Base-by-base conservation (phyloP, 2,797 vertebrate species). In the Coranthus polyacanthus region DNA sequence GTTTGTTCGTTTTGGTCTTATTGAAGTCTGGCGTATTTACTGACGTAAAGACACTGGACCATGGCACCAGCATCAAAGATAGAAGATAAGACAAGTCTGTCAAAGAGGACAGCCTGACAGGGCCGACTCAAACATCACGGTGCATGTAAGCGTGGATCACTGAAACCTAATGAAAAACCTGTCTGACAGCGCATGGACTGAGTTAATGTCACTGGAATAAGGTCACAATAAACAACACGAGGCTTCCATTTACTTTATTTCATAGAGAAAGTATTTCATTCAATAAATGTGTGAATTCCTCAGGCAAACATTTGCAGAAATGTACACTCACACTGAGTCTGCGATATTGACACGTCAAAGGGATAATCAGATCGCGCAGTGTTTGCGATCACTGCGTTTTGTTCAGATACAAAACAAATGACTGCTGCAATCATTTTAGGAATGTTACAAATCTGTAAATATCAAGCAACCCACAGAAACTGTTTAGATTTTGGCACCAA, bases 181-280 rank as follows among this genome's bases (percentile, higher is more conserved):
- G 42, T 1, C 5, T 9, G 15, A 3, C 26, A 20, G 0, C 10
- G n/a, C 11, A 55, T n/a, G 15, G 21, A 12, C 5, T n/a, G 15
- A 18, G 1, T 5, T 61, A 22, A 26, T 24, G 34, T 29, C 12
- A 39, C 0, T 17, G 18, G 10, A 39, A 21, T 1, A 6, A 47
- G 32, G 4, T 12, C 16, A 34, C 45, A 54, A 11, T n/a, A 16
- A 51, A 47, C 1, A 59, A 52, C 21, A 65, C 12, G n/a, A 22
- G 12, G 62, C 70, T 58, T 47, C 55, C 6, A 71, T 52, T 65
- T 64, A 24, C 6, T 78, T 77, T 67, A 59, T 66, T 69, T 69
- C 15, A 12, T 21, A 49, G 6, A 21, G 24, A 21, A 55, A 44
- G 12, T 0, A 12, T n/a, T 39, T n/a, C 41, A 51, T 12, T 52